Evolutionary conservation across 2,113 vertebrate species (phyloP).

Genomic region (Plectropomus leopardus): DNA sequence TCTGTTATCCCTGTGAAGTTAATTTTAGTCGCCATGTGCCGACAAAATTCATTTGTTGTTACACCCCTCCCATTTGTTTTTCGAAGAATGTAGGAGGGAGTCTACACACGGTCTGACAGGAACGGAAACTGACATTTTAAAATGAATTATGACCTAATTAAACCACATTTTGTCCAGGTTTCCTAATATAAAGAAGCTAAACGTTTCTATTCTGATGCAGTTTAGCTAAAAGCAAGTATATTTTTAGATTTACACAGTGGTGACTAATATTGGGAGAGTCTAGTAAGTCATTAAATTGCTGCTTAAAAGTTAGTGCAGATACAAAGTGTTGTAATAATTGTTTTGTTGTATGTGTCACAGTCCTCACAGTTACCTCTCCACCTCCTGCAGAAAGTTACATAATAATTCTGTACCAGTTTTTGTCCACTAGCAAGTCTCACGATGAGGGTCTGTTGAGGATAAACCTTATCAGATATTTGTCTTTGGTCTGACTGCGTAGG

Average conservation of each 20-base stretch:
- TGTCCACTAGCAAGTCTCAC: neutral
- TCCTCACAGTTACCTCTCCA: neutral
- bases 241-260: neutral
- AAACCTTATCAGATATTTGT: neutral
- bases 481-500: neutral
- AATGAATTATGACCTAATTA: neutral
- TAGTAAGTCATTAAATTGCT: neutral
- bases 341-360: neutral
- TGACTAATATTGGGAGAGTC: neutral
- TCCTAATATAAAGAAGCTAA: too few species aligned
- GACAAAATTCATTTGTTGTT: neutral
- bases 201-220: neutral
- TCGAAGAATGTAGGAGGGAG: slow-evolving; percentile 3
- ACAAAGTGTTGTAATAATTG: neutral
- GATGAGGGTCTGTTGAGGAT: neutral
- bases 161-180: neutral
- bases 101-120: neutral
- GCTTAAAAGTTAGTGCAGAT: neutral
- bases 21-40: slow-evolving; percentile 21
- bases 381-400: neutral
- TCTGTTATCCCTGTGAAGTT: neutral
- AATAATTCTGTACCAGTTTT: neutral
- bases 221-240: neutral
- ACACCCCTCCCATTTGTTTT: slow-evolving; percentile 25
- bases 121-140: neutral